Conservation (phyloP, 1,140 invertebrate species). For the Drosophila paulistorum region DNA sequence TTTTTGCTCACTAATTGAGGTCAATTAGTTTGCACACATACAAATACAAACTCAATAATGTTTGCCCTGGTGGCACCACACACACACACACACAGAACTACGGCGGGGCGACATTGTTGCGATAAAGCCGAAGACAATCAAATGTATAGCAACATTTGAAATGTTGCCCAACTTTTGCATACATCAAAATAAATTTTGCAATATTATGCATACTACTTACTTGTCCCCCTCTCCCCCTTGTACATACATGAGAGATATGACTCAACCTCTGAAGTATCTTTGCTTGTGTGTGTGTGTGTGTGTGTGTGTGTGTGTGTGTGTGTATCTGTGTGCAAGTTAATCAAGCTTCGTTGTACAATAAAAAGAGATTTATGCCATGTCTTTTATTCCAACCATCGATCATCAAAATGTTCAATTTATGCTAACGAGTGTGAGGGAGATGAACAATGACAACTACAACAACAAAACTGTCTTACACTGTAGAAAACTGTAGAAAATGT, state of each 20-base stretch:
- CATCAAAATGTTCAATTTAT: slow-evolving; percentile 62
- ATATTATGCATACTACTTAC: slow-evolving; percentile 54
- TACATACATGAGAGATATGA: slow-evolving; percentile 23
- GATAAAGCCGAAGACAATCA: slow-evolving; percentile 48
- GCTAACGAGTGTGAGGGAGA: slow-evolving; percentile 23
- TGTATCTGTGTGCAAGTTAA: slow-evolving; percentile 31
- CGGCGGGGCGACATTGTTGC: slow-evolving; percentile 39
- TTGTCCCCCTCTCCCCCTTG: neutral
- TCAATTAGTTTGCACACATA: slow-evolving; percentile 70
- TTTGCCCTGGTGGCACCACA: no score
- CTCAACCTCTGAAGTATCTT: slow-evolving; percentile 34
- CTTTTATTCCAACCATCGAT: slow-evolving; percentile 61
- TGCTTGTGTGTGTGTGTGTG: slow-evolving; percentile 2
- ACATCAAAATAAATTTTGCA: slow-evolving; percentile 49
- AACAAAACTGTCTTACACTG: neutral
- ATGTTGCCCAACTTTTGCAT: slow-evolving; percentile 26
- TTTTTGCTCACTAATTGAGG: slow-evolving; percentile 65
- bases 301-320: slow-evolving; percentile 8
- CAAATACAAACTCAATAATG: no score
- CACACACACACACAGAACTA: neutral
- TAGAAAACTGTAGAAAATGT: neutral
- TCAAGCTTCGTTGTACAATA: slow-evolving; percentile 15
- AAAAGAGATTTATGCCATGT: slow-evolving; percentile 50
- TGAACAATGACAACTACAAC: slow-evolving; percentile 3
- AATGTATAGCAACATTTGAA: slow-evolving; percentile 59